These are phyloP conservation scores for Enteromius anoplus DNA, from an alignment of 2,797 vertebrate genomes.

Conservation along the genomic window DNA sequence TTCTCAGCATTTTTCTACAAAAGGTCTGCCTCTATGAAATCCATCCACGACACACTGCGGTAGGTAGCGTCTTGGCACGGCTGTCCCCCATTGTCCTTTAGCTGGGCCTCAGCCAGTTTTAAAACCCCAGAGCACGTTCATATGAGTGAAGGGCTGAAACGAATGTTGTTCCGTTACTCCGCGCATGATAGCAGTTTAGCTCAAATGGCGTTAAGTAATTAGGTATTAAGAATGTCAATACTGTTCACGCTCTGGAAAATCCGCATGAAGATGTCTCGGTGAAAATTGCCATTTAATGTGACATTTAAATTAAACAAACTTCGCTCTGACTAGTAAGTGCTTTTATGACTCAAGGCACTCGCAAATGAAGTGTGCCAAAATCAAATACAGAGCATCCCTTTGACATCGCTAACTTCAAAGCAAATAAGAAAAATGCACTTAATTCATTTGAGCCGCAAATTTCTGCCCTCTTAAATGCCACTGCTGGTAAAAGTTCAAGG, in stretches of 20 bases:
- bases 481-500: conserved; percentile 42
- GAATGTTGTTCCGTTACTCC: conserved; percentile 13
- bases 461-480: conserved; percentile 16
- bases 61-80: conserved; percentile 18
- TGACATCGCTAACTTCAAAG: conserved; percentile 24
- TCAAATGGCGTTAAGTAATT: conserved; percentile 30
- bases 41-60: conserved; percentile 10
- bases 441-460: neutral
- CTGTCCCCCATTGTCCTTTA: conserved; percentile 26
- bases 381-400: neutral
- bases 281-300: conserved; percentile 41
- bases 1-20: neutral
- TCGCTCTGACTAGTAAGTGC: conserved; percentile 27
- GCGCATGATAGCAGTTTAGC: conserved; percentile 27
- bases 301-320: conserved; percentile 51
- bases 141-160: conserved; percentile 26
- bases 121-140: conserved; percentile 1
- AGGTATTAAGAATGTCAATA: conserved; percentile 44
- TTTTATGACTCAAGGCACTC: conserved; percentile 27
- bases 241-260: conserved; percentile 24
- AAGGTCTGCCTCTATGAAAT: conserved; percentile 1
- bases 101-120: conserved; percentile 37
- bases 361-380: conserved; percentile 31
- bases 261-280: conserved; percentile 16
- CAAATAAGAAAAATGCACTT: conserved; percentile 22